Evolutionary conservation across 2,113 vertebrate species (phyloP), one percentile per base, ranked within the genome.

Genomic region (Platanista minor): DNA sequence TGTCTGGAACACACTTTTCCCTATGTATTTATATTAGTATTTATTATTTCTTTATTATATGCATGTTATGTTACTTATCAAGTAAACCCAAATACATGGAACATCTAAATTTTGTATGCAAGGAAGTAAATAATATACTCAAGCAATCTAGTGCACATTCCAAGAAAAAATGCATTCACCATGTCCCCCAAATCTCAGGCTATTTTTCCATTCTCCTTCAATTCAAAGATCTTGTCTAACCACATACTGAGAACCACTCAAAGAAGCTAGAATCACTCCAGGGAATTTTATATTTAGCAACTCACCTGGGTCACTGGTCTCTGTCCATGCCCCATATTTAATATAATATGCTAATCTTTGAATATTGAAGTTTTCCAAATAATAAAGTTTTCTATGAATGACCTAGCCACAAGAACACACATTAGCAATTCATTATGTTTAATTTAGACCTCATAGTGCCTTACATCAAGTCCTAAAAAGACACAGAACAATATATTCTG

Each of bases 321-420:
- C 17, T 87, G 14, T 54, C 36, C 4, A 39, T 46, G 6, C n/a
- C 13, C 15, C 43, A 49, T 52, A 64, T 41, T 94, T 93, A 54
- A 89, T 67, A 8, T 36, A 86, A 74, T 78, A 87, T 29, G 21
- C 41, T 87, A 78, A 80, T 46, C 71, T 94, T 54, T 80, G 41
- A 92, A 88, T 66, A 89, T 23, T 88, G 17, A 49, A 29, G 5
- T 74, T 96, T 94, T 92, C 61, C 14, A 90, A 94, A 90, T 80
- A 77, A 52, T 46, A 82, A 64, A 13, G 4, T 80, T 96, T 86
- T 87, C 64, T 72, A 23, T 66, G 14, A 91, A 80, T 78, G 46
- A 97, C 29, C 33, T 90, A 84, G 46, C 25, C 23, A 77, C 0
- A 87, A 39, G 18, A 36, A 78, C 3, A 85, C 43, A 54, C 33